Percentiles rank a stretch among this genome's conserved stretches.
phyloP scores from a whole-genome alignment of 2,113 vertebrate species.

The Todiramphus saurophagus region DNA sequence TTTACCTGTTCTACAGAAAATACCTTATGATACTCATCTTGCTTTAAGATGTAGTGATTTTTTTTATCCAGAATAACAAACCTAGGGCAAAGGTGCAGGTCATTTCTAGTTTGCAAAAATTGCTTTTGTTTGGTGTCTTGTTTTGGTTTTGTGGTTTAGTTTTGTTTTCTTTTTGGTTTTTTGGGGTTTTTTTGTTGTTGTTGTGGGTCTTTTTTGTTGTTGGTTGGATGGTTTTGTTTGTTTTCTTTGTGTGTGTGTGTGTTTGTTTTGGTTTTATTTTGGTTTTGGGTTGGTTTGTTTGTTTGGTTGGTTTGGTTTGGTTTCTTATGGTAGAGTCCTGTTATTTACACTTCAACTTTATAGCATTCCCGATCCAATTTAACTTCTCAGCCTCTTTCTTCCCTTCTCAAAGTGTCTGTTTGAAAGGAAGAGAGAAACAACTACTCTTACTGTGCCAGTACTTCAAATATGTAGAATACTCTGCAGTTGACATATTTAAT shows the following conservation, averaged over 20 bases:
- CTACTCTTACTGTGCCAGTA: not conserved
- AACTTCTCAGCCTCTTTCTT: not conserved
- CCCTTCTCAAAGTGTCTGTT: not conserved
- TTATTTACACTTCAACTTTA: not conserved
- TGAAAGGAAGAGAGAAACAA: not conserved
- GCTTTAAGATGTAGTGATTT: not conserved
- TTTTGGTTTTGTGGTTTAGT: too few species aligned
- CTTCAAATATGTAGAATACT: not conserved
- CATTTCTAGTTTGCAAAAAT: not conserved
- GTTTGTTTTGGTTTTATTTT: too few species aligned
- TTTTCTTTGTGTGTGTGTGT: too few species aligned
- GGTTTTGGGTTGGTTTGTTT: not conserved
- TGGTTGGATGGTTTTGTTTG: too few species aligned
- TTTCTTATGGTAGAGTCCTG: not conserved
- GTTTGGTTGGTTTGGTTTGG: too few species aligned
- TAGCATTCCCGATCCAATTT: not conserved
- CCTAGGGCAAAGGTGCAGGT: not conserved
- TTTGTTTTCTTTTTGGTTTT: not conserved
- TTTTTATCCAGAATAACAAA: not conserved
- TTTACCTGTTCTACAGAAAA: not conserved
- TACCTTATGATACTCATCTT: not conserved
- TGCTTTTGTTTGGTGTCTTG: not conserved
- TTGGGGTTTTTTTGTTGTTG: not conserved
- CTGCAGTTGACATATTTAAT: slow-evolving; percentile 13
- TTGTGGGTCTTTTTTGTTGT: too few species aligned